Evolutionary conservation across 2,797 vertebrate genomes (phyloP), one percentile per base, ranked within the genome.

Genomic region (Salmo trutta): DNA sequence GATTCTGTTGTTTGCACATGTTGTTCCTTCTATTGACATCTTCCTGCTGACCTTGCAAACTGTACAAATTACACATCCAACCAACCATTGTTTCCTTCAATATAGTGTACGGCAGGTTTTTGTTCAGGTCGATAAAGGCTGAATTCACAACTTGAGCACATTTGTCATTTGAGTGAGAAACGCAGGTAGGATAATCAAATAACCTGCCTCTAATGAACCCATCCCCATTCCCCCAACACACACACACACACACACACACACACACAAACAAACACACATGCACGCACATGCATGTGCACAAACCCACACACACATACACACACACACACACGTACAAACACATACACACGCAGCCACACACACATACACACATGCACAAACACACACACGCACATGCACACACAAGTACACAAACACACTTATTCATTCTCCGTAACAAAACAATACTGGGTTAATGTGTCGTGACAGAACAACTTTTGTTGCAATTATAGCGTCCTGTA

Each of bases 371-470:
- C 36, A 41, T 6, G 7, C 1, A 41, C 6, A 41, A 0, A 41
- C 36, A 41, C 36, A 41, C 6, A 41, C 36, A 36, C 4, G 24
- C 24, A 24, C 24, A 24, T 24, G 24, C 24, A 33, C 31, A 33
- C 31, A 33, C 31, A 33, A 4, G 5, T 0, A 41, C 8, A 47
- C 8, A 47, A 10, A 47, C 36, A 41, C 6, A 8, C 12, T 3
- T 47, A 47, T 47, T 47, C 72, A 29, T 76, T 65, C 51, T 3
- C 41, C 24, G 0, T 47, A 8, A 31, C 24, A 27, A 76, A 85
- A 86, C 78, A 82, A 81, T 75, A 82, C 83, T 33, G 68, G 81
- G 78, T 71, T 89, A 89, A 90, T 91, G 81, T 82, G 80, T 87
- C 73, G 29, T 82, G 89, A 90, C 87, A 80, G 76, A 79, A 86